Evolutionary conservation across 1,140 invertebrate genomes (phyloP).

Genomic region (Eupeodes corollae): DNA sequence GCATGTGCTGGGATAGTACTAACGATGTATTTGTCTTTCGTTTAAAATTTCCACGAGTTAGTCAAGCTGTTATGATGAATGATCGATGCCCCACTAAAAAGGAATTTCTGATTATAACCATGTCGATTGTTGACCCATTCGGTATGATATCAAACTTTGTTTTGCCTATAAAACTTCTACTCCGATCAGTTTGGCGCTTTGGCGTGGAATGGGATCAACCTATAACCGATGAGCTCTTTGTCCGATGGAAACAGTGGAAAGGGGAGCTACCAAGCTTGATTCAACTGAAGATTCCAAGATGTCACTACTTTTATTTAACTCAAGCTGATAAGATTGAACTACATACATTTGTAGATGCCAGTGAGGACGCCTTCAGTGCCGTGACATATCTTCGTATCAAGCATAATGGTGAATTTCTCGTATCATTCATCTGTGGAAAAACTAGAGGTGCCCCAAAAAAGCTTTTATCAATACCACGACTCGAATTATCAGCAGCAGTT

Average conservation of each 20-base stretch:
- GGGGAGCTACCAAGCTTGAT: no score
- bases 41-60: conserved; percentile 5
- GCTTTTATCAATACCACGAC: conserved; percentile 23
- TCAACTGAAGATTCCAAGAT: no score
- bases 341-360: conserved; percentile 31
- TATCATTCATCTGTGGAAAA: conserved; percentile 10
- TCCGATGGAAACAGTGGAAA: not conserved
- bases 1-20: conserved; percentile 6
- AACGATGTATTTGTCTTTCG: conserved; percentile 7
- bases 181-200: conserved; percentile 30
- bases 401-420: not conserved
- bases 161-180: conserved; percentile 28
- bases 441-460: conserved; percentile 27
- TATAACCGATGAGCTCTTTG: not conserved
- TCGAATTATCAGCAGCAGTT: conserved; percentile 35
- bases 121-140: conserved; percentile 32
- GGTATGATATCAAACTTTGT: conserved; percentile 30
- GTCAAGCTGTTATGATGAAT: conserved; percentile 1
- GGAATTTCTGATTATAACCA: conserved; percentile 17
- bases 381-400: conserved; percentile 14
- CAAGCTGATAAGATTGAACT: conserved; percentile 4
- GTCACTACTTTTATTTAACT: no score
- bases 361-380: conserved; percentile 19
- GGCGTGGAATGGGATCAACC: conserved; percentile 1
- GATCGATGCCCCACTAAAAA: conserved; percentile 16